phyloP scores from a whole-genome alignment of 2,888 invertebrate genomes.

The Netelia inedita region DNA sequence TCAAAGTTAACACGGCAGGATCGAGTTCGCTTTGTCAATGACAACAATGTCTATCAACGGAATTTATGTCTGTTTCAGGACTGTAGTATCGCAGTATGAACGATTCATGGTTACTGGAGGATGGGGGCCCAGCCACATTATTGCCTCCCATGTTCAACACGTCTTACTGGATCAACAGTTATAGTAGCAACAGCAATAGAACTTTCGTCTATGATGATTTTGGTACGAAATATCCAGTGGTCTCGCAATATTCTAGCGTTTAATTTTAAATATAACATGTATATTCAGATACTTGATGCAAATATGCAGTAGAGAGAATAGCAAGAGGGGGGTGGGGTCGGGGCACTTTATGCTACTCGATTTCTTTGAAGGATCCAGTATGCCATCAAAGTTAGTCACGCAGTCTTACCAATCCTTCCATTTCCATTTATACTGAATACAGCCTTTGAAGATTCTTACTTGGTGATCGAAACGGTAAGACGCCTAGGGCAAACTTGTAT shows the following conservation, averaged over 20 bases:
- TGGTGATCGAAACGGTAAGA: no score
- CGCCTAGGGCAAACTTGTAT: background rate
- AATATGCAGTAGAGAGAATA: background rate
- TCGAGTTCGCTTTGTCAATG: no score
- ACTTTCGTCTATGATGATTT: conserved; percentile 69
- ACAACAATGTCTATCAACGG: background rate
- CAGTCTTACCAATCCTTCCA: background rate
- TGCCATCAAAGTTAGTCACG: background rate
- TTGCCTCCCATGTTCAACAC: conserved; percentile 67
- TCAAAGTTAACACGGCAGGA: no score
- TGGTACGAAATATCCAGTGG: conserved; percentile 68
- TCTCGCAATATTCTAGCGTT: background rate
- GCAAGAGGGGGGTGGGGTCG: background rate
- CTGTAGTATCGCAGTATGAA: conserved; percentile 72
- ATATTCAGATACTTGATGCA: background rate
- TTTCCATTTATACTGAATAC: background rate
- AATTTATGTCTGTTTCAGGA: conserved; percentile 59
- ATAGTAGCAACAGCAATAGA: conserved; percentile 58
- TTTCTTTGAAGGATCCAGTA: conserved; percentile 9
- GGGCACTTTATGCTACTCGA: background rate
- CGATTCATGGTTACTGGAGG: conserved; percentile 72
- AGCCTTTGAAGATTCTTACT: background rate
- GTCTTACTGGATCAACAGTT: conserved; percentile 62
- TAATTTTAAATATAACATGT: background rate
- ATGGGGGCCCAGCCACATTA: conserved; percentile 66